Percentiles rank a stretch among this genome's conserved stretches.
These are phyloP conservation scores for Nomada ruficornis DNA, from an alignment of 2,888 invertebrate species.

Conservation along the genomic window DNA sequence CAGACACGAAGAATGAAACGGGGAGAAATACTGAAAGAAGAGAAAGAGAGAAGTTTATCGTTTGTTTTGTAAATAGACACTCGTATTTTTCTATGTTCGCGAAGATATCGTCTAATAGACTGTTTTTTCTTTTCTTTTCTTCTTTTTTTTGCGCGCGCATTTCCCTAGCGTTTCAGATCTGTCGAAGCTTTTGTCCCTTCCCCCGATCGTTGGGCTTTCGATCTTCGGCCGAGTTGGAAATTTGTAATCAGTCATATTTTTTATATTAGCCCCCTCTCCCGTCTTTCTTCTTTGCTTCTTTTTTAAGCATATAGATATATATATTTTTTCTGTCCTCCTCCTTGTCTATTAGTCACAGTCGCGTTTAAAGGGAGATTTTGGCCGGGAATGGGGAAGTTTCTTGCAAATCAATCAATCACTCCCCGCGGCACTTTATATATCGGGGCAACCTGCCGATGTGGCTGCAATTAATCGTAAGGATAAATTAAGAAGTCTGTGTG, in stretches of 20 bases:
- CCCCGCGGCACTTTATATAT: constrained; percentile 8
- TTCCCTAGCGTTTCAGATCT: constrained; percentile 72
- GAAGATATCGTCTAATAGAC: constrained; percentile 63
- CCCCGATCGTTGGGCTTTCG: neutral
- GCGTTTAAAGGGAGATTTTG: neutral
- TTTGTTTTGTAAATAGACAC: constrained; percentile 77
- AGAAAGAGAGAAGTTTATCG: constrained; percentile 58
- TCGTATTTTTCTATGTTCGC: constrained; percentile 78
- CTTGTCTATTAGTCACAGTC: neutral
- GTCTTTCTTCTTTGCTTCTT: neutral
- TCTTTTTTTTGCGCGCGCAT: constrained; percentile 46
- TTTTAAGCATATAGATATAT: neutral
- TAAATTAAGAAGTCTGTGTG: constrained; percentile 36
- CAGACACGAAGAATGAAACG: constrained; percentile 29
- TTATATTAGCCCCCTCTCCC: neutral
- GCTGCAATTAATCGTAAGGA: constrained; percentile 32
- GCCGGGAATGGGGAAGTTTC: neutral
- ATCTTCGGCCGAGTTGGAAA: constrained; percentile 31
- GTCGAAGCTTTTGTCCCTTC: constrained; percentile 54
- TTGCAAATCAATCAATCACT: constrained; percentile 3
- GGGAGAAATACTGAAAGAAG: constrained; percentile 13
- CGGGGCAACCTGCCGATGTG: constrained; percentile 16
- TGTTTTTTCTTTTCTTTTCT: constrained; percentile 61
- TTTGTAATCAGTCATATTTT: constrained; percentile 11
- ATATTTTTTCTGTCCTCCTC: neutral